Percentiles rank a stretch among this genome's conserved stretches.
These are phyloP conservation scores for Rhingia campestris DNA, from an alignment of 2,888 invertebrate species.

Conservation along the genomic window DNA sequence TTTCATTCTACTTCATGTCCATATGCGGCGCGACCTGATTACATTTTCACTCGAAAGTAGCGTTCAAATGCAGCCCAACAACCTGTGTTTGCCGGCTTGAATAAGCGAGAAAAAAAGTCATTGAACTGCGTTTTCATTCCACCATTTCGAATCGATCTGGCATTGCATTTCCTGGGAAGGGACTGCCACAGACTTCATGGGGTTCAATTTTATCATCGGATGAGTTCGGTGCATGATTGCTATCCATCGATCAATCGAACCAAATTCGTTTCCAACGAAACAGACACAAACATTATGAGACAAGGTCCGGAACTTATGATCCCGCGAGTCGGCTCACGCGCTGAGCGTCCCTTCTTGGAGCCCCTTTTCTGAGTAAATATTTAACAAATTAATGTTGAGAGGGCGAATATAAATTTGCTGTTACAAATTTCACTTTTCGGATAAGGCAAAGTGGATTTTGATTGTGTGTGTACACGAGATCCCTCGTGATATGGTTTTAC, in stretches of 20 bases:
- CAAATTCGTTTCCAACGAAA: conserved; percentile 31
- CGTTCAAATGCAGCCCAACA: conserved; percentile 3
- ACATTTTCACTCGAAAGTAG: conserved; percentile 22
- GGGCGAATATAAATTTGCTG: conserved; percentile 41
- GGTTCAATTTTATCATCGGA: conserved; percentile 33
- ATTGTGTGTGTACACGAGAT: background rate
- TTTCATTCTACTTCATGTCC: conserved; percentile 19
- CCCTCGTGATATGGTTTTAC: conserved; percentile 39
- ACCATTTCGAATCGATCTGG: conserved; percentile 15
- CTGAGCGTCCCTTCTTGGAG: background rate
- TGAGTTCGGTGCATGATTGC: conserved; percentile 49
- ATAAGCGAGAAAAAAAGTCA: conserved; percentile 22
- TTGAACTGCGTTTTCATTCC: conserved; percentile 42
- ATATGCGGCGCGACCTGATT: conserved; percentile 38
- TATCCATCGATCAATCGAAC: conserved; percentile 62
- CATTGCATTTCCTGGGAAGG: conserved; percentile 27
- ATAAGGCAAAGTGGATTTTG: conserved; percentile 10
- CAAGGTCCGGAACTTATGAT: conserved; percentile 58
- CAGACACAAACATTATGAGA: conserved; percentile 29
- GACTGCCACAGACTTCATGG: conserved; percentile 12
- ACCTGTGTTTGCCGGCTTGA: conserved; percentile 23
- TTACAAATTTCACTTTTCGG: conserved; percentile 37
- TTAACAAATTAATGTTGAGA: conserved; percentile 47
- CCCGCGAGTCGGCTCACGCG: no score
- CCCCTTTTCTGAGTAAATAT: conserved; percentile 49